phyloP scores from a whole-genome alignment of 2,113 vertebrate species.

The Tinamus guttatus region DNA sequence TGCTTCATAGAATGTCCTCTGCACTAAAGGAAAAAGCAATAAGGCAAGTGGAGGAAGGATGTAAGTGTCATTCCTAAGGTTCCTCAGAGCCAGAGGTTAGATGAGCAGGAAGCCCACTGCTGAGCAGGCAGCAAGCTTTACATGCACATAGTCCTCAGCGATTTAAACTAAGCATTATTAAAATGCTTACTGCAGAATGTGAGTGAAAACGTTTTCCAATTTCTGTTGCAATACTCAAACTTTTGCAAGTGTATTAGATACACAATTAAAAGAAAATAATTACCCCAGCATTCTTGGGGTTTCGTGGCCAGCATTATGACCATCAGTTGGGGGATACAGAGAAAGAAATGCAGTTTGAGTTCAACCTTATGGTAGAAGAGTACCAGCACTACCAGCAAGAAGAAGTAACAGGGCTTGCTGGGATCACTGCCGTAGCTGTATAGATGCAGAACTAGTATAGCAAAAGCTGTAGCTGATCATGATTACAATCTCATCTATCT shows the following conservation, averaged over 20 bases:
- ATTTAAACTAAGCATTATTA: neutral
- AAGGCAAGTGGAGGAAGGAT: neutral
- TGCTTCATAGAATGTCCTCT: neutral
- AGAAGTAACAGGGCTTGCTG: neutral
- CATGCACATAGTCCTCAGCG: neutral
- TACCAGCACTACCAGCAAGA: neutral
- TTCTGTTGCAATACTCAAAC: neutral
- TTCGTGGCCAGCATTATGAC: neutral
- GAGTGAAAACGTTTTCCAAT: neutral
- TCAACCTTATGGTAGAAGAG: neutral
- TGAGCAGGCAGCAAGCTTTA: neutral
- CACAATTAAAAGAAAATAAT: neutral
- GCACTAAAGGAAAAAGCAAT: neutral
- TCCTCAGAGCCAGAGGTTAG: neutral
- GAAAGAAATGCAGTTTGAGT: neutral
- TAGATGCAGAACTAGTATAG: conserved; percentile 13
- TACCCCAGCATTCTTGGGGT: neutral
- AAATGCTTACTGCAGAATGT: neutral
- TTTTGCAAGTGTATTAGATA: neutral
- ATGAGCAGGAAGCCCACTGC: neutral
- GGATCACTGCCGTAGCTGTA: neutral
- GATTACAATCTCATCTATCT: conserved; percentile 49
- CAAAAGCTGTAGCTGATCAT: conserved; percentile 19
- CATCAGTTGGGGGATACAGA: neutral
- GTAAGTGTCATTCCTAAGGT: neutral